Base-by-base conservation (phyloP, 2,888 invertebrate genomes). In the Ormyrus nitidulus region DNA sequence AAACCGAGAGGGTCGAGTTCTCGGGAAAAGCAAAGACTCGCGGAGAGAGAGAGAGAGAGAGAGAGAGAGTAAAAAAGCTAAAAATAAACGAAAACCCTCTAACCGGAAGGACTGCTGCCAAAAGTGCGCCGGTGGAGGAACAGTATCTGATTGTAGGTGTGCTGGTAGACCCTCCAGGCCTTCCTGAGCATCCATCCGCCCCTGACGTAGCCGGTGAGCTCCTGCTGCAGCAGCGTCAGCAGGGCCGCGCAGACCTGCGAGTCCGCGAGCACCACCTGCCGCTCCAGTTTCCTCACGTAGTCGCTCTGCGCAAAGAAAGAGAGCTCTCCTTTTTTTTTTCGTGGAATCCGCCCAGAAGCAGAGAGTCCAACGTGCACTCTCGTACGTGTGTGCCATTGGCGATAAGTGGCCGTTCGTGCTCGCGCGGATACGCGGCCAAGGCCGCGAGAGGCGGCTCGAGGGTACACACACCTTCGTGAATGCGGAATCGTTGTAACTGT, bases 81-180 rank as follows among this genome's bases (percentile, higher is more conserved):
- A 51, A 68, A 65, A 49, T 6, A 11, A 54, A 19, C 19, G 19
- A 19, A 19, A 19, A 19, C 2, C 19, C 19, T 19, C 77, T 66
- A 82, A 86, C 89, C 88, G 9, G 85, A 85, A 44, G 88, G 88
- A 84, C 82, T 85, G 61, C 80, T 84, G 49, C 92, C 92, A 77
- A 92, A 91, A 56, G 91, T 90, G 56, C 91, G 90, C 69, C 91
- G 91, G 84, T 94, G 93, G 9, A 94, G 85, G 19, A 91, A 89
- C 34, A 92, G 89, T 83, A 94, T 92, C 84, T 94, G 93, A 68
- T 91, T 91, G 86, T 94, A 93, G 1, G 93, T 91, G 84, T 92
- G 92, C 84, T 94, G 93, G 86, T 95, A 95, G 76, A 94, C 92
- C 86, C 94, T 93, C 94, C 94, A 95, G 0, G 94, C 94, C 87